Base-by-base conservation (phyloP, 1,140 invertebrate species). In the Pygmarrhopalites habei region DNA sequence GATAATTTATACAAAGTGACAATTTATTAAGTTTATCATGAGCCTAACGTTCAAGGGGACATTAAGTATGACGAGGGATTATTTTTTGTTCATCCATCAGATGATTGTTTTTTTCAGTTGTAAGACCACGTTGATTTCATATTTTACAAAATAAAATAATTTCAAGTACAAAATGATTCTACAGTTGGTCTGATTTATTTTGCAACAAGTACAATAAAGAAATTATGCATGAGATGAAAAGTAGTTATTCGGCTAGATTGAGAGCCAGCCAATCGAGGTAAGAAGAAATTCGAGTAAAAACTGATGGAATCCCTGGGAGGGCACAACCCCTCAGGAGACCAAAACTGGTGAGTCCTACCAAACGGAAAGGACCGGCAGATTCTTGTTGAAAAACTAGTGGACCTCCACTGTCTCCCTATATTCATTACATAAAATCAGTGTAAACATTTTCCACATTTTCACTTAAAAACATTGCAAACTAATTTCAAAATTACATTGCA, bases 301-400 rank as follows among this genome's bases (percentile, higher is more conserved):
- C 64, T 10, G 62, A 19, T 7, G 68, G 68, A 35, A 68, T 30
- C 12, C 60, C 62, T 44, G 60, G 57, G 25, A 66, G 7, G 0
- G 62, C 64, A 59, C 68, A 70, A 10, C 64, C 68, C 26, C 53
- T 60, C 3, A 70, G 23, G 1, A 52, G 47, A 1, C 68, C 68
- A 56, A 70, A 66, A 26, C 68, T 70, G 5, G 68, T 66, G 4
- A 67, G 15, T 14, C 68, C 68, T 23, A 65, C 59, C 17, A 70
- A 32, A 26, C 35, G 17, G 44, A 52, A 70, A n/a, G 28, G 44
- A 15, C 47, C 60, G 12, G 49, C 55, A 19, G n/a, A n/a, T n/a
- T n/a, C n/a, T n/a, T 64, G 41, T 15, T 51, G 21, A 39, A 58
- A 25, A 0, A 69, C 64, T 5, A 70, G 35, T 1, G 68, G 68